phyloP scores from a whole-genome alignment of 2,888 invertebrate genomes.

The Ophioninae sp. region DNA sequence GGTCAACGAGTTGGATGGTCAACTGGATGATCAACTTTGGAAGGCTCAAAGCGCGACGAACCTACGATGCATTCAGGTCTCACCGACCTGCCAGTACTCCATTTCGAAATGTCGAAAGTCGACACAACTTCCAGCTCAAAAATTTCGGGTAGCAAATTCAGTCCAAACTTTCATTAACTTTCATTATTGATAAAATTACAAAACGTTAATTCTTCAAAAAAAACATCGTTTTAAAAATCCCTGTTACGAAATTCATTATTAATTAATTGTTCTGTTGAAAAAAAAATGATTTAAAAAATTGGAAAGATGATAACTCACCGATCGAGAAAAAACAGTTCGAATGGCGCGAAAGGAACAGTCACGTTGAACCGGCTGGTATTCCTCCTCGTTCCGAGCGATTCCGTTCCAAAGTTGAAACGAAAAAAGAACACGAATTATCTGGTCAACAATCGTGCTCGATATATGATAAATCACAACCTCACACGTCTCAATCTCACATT shows the following conservation, averaged over 20 bases:
- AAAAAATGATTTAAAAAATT: neutral
- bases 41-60: neutral
- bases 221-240: too few species aligned
- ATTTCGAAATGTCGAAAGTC: neutral
- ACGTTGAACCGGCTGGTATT: slow-evolving; percentile 35
- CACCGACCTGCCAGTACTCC: neutral
- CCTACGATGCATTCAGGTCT: neutral
- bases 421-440: slow-evolving; percentile 52
- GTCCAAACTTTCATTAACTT: too few species aligned
- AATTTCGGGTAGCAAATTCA: neutral
- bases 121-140: neutral
- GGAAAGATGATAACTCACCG: slow-evolving; percentile 41
- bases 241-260: too few species aligned
- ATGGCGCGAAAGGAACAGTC: slow-evolving; percentile 52
- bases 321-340: slow-evolving; percentile 42
- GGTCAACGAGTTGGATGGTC: neutral
- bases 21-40: neutral
- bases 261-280: too few species aligned
- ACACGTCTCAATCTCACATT: neutral
- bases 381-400: slow-evolving; percentile 34
- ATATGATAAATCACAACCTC: slow-evolving; percentile 53
- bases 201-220: too few species aligned
- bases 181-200: too few species aligned
- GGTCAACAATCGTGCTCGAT: slow-evolving; percentile 40
- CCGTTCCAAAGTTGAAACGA: slow-evolving; percentile 34